Evolutionary conservation across 2,888 invertebrate genomes (phyloP).

Genomic region (Xestoiulus laeticollis): DNA sequence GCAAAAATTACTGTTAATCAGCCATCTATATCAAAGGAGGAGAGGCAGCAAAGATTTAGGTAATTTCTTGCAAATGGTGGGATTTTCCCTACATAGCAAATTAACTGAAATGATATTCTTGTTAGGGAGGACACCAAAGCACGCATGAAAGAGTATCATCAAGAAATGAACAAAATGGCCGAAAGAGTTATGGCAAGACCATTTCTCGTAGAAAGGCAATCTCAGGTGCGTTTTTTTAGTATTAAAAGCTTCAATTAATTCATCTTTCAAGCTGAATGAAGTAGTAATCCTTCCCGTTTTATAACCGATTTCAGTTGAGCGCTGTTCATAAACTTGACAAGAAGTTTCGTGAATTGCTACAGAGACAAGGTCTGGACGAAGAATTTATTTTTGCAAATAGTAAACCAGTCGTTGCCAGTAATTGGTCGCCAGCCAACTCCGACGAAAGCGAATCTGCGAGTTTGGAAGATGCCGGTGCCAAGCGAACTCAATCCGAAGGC

Average conservation of each 20-base stretch:
- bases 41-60: conserved; percentile 48
- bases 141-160: conserved; percentile 55
- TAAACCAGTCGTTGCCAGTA: neutral
- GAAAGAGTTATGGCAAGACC: conserved; percentile 54
- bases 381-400: conserved; percentile 1
- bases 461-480: neutral
- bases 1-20: neutral
- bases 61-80: neutral
- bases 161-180: conserved; percentile 56
- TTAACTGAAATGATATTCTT: neutral
- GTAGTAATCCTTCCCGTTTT: neutral
- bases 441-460: neutral
- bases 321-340: conserved; percentile 44
- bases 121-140: conserved; percentile 52
- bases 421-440: neutral
- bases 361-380: conserved; percentile 21
- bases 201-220: conserved; percentile 55
- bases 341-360: neutral
- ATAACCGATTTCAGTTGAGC: neutral
- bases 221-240: neutral
- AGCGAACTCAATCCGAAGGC: neutral
- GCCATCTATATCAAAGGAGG: conserved; percentile 20
- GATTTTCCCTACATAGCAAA: neutral
- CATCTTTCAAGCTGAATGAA: neutral
- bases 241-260: neutral